Percentiles rank a stretch among this genome's conserved stretches.
Evolutionary conservation across 2,113 vertebrate genomes (phyloP).

Genomic region (Gobio gobio): DNA sequence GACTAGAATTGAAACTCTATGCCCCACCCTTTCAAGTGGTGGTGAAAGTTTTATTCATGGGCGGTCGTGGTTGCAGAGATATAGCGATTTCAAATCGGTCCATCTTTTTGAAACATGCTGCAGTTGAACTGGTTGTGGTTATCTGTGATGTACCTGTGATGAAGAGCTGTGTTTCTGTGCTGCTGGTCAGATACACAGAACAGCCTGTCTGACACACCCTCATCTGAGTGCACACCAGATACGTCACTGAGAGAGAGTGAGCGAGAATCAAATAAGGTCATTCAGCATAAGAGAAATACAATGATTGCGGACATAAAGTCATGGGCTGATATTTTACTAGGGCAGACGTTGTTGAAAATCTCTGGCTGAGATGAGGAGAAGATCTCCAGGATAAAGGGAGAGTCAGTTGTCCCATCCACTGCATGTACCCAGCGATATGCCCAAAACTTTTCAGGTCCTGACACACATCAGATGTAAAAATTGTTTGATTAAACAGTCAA

Average conservation of each 20-base stretch:
- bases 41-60: too few relatives aligned
- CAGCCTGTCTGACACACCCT: constrained; percentile 78
- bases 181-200: constrained; percentile 85
- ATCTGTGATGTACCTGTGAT: constrained; percentile 77
- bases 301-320: not conserved
- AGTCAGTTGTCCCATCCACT: constrained; percentile 83
- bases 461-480: not conserved
- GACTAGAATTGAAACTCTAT: too few relatives aligned
- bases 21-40: too few relatives aligned
- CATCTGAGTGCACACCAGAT: constrained; percentile 92
- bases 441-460: constrained; percentile 89
- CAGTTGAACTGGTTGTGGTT: not conserved
- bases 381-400: constrained; percentile 88
- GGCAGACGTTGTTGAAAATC: constrained; percentile 86
- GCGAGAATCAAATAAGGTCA: not conserved
- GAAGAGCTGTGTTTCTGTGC: constrained; percentile 86
- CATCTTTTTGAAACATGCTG: too few relatives aligned
- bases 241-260: constrained; percentile 70
- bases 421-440: constrained; percentile 89
- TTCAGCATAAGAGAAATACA: not conserved
- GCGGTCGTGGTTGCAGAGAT: too few relatives aligned
- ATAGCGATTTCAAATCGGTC: too few relatives aligned
- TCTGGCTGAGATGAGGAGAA: constrained; percentile 92
- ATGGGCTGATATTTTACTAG: constrained; percentile 76
- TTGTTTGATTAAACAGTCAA: not conserved